Percentiles rank a stretch among this genome's conserved stretches.
Evolutionary conservation across 2,113 vertebrate genomes (phyloP).

Genomic region (Crotalus tigris): DNA sequence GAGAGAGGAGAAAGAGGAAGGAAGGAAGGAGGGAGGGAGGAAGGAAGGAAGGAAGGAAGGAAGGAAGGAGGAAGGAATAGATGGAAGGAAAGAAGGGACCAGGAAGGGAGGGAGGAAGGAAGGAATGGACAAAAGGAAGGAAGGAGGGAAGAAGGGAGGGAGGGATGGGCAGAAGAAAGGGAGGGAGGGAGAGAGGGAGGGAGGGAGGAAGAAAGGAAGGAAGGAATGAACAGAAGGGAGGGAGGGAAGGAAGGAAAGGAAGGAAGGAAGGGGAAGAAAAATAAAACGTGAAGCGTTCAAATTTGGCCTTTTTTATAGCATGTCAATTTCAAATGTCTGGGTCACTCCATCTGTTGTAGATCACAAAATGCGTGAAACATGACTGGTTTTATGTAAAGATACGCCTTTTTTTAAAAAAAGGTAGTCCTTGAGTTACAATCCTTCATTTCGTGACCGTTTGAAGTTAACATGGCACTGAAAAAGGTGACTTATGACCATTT

Average conservation of each 20-base stretch:
- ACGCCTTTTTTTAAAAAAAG: slow-evolving; percentile 61
- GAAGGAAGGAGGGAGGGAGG: not conserved
- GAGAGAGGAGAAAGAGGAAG: not conserved
- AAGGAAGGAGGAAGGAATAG: no score
- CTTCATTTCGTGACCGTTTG: not conserved
- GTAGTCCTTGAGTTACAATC: not conserved
- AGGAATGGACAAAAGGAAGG: no score
- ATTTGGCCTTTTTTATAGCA: slow-evolving; percentile 36
- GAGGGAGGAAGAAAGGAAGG: not conserved
- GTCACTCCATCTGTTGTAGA: slow-evolving; percentile 46
- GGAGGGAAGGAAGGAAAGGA: not conserved
- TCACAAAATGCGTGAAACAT: slow-evolving; percentile 66
- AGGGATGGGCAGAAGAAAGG: no score
- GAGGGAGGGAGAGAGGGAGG: no score
- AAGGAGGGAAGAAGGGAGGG: no score
- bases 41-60: no score
- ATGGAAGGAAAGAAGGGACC: not conserved
- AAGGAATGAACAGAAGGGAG: not conserved
- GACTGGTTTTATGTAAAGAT: slow-evolving; percentile 48
- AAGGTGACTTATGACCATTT: not conserved
- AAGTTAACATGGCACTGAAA: not conserved
- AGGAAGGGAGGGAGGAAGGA: not conserved
- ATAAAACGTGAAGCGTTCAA: slow-evolving; percentile 32
- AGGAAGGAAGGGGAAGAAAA: slow-evolving; percentile 26
- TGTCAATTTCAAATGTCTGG: slow-evolving; percentile 58